Base-by-base conservation (phyloP, 2,888 invertebrate genomes). In the Dryobotodes eremita region DNA sequence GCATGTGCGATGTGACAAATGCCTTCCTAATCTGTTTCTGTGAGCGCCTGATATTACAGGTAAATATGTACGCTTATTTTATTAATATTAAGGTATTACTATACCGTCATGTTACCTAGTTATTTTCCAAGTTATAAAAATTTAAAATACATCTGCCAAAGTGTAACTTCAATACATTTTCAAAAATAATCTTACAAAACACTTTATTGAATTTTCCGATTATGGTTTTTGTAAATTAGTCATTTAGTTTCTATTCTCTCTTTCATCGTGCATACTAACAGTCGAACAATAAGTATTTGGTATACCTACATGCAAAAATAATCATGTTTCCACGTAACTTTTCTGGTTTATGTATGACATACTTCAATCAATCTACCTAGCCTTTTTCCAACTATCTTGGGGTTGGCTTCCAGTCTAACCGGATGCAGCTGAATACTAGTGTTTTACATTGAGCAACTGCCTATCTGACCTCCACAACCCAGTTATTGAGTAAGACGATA, bases 1-100 rank as follows among this genome's bases (percentile, higher is more conserved):
- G 91, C 95, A 95, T 92, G 89, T 94, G 95, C 90, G 93, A 89
- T 86, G 88, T 93, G 95, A 95, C 94, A 93, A 95, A 95, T 94
- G 94, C 91, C 86, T 91, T 90, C 92, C 91, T 94, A 93, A 95
- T 95, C 91, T 92, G 91, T 92, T 91, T 83, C 88, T 86, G 86
- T 79, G 80, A 71, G 79, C 73, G 61, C 62, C 82, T 77, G 75
- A 87, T 82, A 88, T 85, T 83, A 85, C 89, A 88, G 89, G 88
- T 89, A 86, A 86, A 89, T 85, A 80, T 74, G 42, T 76, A n/a
- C 42, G 68, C 71, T 74, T 86, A 84, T 88, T 79, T 87, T 83
- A 86, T 72, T 74, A 71, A 69, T 77, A 75, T 62, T 50, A n/a
- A 23, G 10, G 26, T 75, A 48, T 69, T 59, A n/a, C 42, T 31